A percentile compares a stretch with the other conserved stretches of the same genome.
These are phyloP conservation scores for Acanthurus leucopareius DNA, from an alignment of 2,797 vertebrate genomes.

Conservation along the genomic window DNA sequence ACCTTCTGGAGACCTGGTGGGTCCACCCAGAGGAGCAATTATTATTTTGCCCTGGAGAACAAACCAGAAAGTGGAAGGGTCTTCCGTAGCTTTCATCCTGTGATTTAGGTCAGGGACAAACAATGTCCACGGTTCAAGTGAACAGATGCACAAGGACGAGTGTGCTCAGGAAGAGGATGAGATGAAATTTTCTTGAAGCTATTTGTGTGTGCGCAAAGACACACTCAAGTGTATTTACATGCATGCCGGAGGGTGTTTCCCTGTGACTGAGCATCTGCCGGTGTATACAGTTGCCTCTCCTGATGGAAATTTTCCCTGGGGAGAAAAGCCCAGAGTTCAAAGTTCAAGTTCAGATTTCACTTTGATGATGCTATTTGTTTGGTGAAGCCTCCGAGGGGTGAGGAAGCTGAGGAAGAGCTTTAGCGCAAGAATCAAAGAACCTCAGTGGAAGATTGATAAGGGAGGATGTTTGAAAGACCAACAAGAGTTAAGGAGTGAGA, in stretches of 20 bases:
- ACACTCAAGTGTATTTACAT: slow-evolving; percentile 45
- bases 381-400: slow-evolving; percentile 55
- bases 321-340: slow-evolving; percentile 68
- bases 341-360: slow-evolving; percentile 81
- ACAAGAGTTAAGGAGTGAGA: slow-evolving; percentile 64
- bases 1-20: slow-evolving; percentile 73
- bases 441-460: slow-evolving; percentile 65
- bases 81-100: slow-evolving; percentile 76
- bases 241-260: slow-evolving; percentile 36
- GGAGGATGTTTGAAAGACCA: slow-evolving; percentile 68
- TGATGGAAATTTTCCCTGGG: slow-evolving; percentile 69
- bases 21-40: slow-evolving; percentile 77
- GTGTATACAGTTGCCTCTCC: slow-evolving; percentile 73
- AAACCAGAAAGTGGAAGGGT: slow-evolving; percentile 63
- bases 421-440: slow-evolving; percentile 63
- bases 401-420: slow-evolving; percentile 54
- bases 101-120: slow-evolving; percentile 69
- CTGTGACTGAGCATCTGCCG: slow-evolving; percentile 69
- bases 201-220: background rate
- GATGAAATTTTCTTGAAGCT: slow-evolving; percentile 45
- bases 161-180: slow-evolving; percentile 44
- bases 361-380: slow-evolving; percentile 82
- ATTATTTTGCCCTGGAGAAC: slow-evolving; percentile 75
- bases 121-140: slow-evolving; percentile 58
- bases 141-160: slow-evolving; percentile 49